Evolutionary conservation across 2,113 vertebrate genomes (phyloP).

Genomic region (Nyctibius bracteatus): DNA sequence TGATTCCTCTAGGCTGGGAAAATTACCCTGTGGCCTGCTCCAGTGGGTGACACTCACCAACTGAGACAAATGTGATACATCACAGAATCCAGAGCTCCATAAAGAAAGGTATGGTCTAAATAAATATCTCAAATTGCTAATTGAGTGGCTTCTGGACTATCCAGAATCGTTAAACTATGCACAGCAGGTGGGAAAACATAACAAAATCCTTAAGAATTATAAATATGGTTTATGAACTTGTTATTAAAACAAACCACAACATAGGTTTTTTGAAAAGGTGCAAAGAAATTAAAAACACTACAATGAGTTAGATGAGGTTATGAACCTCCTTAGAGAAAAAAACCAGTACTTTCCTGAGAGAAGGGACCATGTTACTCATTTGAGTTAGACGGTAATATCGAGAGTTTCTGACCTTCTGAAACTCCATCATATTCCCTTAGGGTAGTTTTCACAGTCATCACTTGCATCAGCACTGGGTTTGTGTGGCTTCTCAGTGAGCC

Average conservation of each 20-base stretch:
- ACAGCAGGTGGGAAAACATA: not conserved
- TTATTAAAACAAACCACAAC: not conserved
- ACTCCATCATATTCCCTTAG: not conserved
- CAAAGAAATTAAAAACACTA: not conserved
- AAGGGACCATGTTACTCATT: not conserved
- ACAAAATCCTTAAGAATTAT: not conserved
- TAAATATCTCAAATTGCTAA: not conserved
- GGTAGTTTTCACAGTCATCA: slow-evolving; percentile 2
- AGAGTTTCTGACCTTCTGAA: slow-evolving; percentile 10
- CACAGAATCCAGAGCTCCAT: not conserved
- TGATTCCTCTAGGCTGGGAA: not conserved
- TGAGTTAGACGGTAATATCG: not conserved
- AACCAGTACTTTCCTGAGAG: not conserved
- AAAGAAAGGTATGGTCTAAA: not conserved
- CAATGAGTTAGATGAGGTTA: not conserved
- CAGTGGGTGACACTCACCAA: not conserved
- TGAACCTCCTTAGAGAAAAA: not conserved
- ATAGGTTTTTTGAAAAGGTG: not conserved
- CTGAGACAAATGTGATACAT: not conserved
- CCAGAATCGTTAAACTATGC: not conserved
- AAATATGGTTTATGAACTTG: not conserved
- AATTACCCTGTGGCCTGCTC: not conserved
- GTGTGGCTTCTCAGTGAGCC: not conserved
- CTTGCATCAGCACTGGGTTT: not conserved
- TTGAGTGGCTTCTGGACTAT: not conserved